Percentiles rank a stretch among this genome's conserved stretches.
Evolutionary conservation across 1,140 invertebrate genomes (phyloP).

Genomic region (Brachionus sp.): DNA sequence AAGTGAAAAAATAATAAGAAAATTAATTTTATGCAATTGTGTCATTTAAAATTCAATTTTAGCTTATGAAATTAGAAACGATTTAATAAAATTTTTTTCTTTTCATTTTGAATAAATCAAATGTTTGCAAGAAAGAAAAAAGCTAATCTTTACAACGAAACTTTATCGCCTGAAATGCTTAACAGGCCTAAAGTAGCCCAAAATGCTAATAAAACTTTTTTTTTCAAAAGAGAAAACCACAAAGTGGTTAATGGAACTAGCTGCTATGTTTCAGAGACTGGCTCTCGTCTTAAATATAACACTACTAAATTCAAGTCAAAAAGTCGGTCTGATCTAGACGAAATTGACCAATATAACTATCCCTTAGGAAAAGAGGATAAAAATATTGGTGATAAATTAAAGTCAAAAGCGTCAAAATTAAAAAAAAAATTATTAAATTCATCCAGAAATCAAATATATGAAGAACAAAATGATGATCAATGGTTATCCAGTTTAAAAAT

Average conservation of each 20-base stretch:
- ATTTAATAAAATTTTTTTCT: background rate
- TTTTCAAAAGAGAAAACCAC: background rate
- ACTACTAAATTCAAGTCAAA: background rate
- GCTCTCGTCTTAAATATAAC: background rate
- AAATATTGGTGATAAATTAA: background rate
- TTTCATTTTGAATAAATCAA: background rate
- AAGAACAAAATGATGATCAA: background rate
- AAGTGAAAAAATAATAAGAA: slow-evolving; percentile 11
- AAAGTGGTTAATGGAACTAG: background rate
- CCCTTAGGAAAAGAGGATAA: background rate
- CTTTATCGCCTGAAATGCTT: background rate
- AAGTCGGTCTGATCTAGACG: background rate
- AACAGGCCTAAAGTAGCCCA: background rate
- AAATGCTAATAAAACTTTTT: background rate
- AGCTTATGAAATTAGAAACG: background rate
- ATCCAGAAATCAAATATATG: background rate
- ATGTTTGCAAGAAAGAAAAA: background rate
- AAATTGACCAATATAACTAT: background rate
- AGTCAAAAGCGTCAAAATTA: background rate
- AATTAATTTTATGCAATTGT: slow-evolving; percentile 38
- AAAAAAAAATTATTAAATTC: background rate
- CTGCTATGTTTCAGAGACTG: background rate
- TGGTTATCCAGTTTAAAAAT: background rate
- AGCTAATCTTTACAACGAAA: background rate
- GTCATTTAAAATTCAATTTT: background rate